Conservation (phyloP, 2,113 vertebrate species). For the Salminus brasiliensis region DNA sequence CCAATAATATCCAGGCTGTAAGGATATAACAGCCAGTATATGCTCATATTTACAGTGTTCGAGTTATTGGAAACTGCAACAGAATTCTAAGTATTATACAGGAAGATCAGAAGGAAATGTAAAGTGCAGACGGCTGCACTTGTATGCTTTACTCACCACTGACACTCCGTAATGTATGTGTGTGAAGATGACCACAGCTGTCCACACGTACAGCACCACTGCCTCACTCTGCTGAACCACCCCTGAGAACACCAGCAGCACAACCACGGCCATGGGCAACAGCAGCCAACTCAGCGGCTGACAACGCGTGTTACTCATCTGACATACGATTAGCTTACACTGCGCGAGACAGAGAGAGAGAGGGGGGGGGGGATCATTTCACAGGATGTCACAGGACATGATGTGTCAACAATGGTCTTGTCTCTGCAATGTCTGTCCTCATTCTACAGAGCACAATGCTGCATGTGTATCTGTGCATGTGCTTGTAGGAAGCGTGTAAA, state of each 20-base stretch:
- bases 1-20: too few relatives aligned
- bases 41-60: too few relatives aligned
- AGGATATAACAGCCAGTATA: too few relatives aligned
- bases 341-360: slow-evolving; percentile 58
- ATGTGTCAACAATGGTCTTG: background rate
- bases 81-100: too few relatives aligned
- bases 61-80: too few relatives aligned
- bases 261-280: slow-evolving; percentile 80
- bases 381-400: background rate
- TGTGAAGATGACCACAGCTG: slow-evolving; percentile 79
- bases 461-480: background rate
- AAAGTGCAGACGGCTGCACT: too few relatives aligned
- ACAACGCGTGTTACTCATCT: slow-evolving; percentile 96
- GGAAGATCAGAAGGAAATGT: too few relatives aligned
- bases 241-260: slow-evolving; percentile 73
- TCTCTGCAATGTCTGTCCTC: background rate
- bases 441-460: background rate
- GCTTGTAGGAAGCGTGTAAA: background rate
- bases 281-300: slow-evolving; percentile 89
- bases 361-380: background rate
- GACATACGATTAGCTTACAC: slow-evolving; percentile 97
- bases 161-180: slow-evolving; percentile 93
- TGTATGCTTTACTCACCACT: slow-evolving; percentile 84
- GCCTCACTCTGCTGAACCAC: slow-evolving; percentile 67
- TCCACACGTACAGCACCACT: slow-evolving; percentile 80